Conservation (phyloP, 92 coral and sea anemone species). For the Phenganax subtilis region DNA sequence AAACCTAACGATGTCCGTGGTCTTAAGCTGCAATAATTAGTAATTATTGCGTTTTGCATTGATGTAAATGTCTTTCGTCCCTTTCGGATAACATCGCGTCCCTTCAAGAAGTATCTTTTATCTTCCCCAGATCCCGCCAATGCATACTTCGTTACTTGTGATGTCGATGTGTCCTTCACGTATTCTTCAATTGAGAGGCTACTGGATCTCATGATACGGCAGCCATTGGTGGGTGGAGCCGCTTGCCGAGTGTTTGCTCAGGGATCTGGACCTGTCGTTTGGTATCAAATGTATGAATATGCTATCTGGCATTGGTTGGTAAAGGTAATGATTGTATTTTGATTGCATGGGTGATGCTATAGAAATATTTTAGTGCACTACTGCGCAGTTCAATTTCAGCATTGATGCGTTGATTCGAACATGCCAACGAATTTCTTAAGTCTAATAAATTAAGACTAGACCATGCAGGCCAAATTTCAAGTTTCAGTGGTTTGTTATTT, state of each 20-base stretch:
- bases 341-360: no score
- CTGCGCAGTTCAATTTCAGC: not conserved
- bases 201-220: conserved; percentile 46
- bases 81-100: not conserved
- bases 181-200: conserved; percentile 58
- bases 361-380: not conserved
- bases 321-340: conserved; percentile 41
- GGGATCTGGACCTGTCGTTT: conserved; percentile 59
- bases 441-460: no score
- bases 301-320: conserved; percentile 69
- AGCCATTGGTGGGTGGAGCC: conserved; percentile 51
- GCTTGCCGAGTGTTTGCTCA: conserved; percentile 59
- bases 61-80: not conserved
- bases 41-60: not conserved
- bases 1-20: no score
- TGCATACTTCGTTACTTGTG: conserved; percentile 55
- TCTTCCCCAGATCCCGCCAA: conserved; percentile 19
- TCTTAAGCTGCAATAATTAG: not conserved
- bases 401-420: no score
- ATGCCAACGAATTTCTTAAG: no score
- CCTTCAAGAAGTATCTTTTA: not conserved
- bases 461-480: no score
- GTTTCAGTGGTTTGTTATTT: no score
- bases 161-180: conserved; percentile 61
- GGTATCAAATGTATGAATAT: conserved; percentile 71